Evolutionary conservation across 1,140 invertebrate genomes (phyloP).

Genomic region (Steinernema khuongi): DNA sequence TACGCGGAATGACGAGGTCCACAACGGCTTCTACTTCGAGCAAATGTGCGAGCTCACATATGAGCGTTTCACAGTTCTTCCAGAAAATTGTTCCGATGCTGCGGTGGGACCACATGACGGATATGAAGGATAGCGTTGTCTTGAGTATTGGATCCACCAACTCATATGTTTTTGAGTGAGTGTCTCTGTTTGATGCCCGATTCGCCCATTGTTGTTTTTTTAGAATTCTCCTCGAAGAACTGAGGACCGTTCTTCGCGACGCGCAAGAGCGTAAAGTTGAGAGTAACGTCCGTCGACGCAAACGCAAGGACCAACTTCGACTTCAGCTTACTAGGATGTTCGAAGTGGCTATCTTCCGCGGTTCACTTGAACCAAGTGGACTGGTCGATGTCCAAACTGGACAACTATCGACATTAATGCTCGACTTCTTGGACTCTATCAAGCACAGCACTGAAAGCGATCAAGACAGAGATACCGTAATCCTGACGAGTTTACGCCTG

Average conservation of each 20-base stretch:
- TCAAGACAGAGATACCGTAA: constrained; percentile 64
- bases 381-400: constrained; percentile 76
- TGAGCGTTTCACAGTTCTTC: constrained; percentile 29
- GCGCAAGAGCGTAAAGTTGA: constrained; percentile 96
- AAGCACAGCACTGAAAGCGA: constrained; percentile 83
- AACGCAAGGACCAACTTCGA: constrained; percentile 80
- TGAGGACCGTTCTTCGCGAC: constrained; percentile 76
- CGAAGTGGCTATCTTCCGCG: constrained; percentile 41
- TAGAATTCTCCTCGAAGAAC: constrained; percentile 91
- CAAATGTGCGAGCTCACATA: constrained; percentile 1
- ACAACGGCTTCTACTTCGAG: not conserved
- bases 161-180: not conserved
- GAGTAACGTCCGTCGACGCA: constrained; percentile 78
- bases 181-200: not conserved
- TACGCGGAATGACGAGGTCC: constrained; percentile 38
- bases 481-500: constrained; percentile 74
- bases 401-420: constrained; percentile 76
- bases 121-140: constrained; percentile 85
- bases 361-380: constrained; percentile 66
- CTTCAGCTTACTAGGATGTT: constrained; percentile 67
- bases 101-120: constrained; percentile 74
- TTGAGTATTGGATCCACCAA: constrained; percentile 64
- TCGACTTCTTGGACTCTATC: constrained; percentile 91
- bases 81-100: constrained; percentile 53
- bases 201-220: constrained; percentile 32